Evolutionary conservation across 1,140 invertebrate species (phyloP).

Genomic region (Drosophila lini): DNA sequence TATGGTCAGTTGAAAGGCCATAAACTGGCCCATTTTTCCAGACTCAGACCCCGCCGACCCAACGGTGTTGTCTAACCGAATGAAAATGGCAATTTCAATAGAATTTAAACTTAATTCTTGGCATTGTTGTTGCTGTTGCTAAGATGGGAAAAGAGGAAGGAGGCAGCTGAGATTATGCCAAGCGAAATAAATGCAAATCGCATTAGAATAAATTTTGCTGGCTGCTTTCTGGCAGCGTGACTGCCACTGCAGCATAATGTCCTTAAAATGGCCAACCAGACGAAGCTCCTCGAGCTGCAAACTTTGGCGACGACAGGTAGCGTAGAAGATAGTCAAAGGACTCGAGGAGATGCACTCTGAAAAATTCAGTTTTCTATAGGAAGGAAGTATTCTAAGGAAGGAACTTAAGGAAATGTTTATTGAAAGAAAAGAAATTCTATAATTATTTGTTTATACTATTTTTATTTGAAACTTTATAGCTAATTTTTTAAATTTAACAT

Average conservation of each 20-base stretch:
- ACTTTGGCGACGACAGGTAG: conserved; percentile 74
- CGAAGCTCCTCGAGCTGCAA: conserved; percentile 27
- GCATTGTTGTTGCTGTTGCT: conserved; percentile 26
- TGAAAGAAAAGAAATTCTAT: not conserved
- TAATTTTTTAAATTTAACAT: no score
- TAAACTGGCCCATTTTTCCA: conserved; percentile 46
- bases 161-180: conserved; percentile 42
- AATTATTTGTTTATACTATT: not conserved
- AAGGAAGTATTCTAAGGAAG: no score
- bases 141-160: no score
- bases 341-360: not conserved
- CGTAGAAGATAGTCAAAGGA: conserved; percentile 43
- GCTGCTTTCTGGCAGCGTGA: conserved; percentile 22
- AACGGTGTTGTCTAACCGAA: conserved; percentile 31
- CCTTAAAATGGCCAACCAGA: conserved; percentile 56
- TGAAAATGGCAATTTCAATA: conserved; percentile 65
- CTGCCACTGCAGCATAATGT: conserved; percentile 67
- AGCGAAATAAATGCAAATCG: conserved; percentile 80
- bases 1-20: conserved; percentile 57
- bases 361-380: not conserved
- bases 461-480: not conserved
- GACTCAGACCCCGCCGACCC: not conserved
- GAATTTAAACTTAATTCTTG: conserved; percentile 63
- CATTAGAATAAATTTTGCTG: conserved; percentile 74
- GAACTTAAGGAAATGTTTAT: not conserved